These are phyloP conservation scores for Alouatta palliata DNA, from an alignment of 2,113 vertebrate species.

Conservation along the genomic window DNA sequence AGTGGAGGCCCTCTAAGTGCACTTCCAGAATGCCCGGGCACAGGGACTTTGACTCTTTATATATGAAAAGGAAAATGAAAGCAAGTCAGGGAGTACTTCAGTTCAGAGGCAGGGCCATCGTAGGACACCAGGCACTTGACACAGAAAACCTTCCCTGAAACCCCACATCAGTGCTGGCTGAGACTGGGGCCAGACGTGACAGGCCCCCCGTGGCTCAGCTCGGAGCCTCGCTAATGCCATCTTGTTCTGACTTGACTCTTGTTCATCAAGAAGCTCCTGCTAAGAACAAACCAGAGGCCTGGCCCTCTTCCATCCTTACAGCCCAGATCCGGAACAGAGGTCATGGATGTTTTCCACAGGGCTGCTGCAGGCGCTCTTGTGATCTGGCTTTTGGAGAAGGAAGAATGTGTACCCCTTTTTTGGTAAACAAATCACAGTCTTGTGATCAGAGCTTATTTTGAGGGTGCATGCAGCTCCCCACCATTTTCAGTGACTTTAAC, in stretches of 20 bases:
- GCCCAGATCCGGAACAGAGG: neutral
- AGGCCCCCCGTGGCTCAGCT: neutral
- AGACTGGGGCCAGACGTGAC: neutral
- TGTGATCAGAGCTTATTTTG: neutral
- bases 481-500: neutral
- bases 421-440: neutral
- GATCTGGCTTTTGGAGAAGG: neutral
- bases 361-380: neutral
- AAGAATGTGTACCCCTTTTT: neutral
- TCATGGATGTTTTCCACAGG: fast-evolving
- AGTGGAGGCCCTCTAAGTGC: neutral
- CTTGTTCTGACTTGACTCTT: neutral
- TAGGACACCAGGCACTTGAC: neutral
- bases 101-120: neutral
- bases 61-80: slow-evolving; percentile 16
- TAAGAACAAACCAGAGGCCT: neutral
- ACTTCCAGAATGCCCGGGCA: fast-evolving
- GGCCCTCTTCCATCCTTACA: neutral
- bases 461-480: neutral
- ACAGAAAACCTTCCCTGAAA: neutral
- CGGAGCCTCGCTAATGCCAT: neutral
- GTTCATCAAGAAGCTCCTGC: neutral
- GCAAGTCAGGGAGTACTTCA: neutral
- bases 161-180: neutral
- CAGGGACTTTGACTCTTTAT: neutral